Conservation (phyloP, 2,797 vertebrate genomes). For the Lagocephalus sceleratus region DNA sequence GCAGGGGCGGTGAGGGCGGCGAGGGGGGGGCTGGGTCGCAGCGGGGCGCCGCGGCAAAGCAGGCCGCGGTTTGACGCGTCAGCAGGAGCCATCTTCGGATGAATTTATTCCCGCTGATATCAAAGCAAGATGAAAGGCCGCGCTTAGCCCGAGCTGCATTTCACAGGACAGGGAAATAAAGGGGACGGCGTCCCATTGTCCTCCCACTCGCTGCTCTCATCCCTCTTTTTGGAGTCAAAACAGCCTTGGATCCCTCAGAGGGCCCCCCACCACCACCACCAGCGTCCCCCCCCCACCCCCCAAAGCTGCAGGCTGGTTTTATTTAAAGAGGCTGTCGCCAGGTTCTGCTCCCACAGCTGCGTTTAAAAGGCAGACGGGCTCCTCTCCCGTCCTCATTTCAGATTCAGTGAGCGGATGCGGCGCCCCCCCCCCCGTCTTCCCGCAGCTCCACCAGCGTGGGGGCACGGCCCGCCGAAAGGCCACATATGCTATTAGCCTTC, state of each 20-base stretch:
- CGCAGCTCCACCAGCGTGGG: slow-evolving; percentile 19
- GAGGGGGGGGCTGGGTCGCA: slow-evolving; percentile 6
- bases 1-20: slow-evolving; percentile 25
- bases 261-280: slow-evolving; percentile 32
- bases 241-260: slow-evolving; percentile 43
- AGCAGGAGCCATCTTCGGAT: slow-evolving; percentile 17
- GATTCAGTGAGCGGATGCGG: slow-evolving; percentile 30
- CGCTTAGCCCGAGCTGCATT: slow-evolving; percentile 1
- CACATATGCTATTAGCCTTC: slow-evolving; percentile 37
- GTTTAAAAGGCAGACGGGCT: slow-evolving; percentile 3
- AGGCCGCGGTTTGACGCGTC: slow-evolving; percentile 29
- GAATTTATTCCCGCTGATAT: slow-evolving; percentile 23
- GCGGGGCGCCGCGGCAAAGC: slow-evolving; percentile 20
- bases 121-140: slow-evolving; percentile 19
- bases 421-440: slow-evolving; percentile 3
- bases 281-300: slow-evolving; percentile 26
- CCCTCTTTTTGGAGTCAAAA: slow-evolving; percentile 49
- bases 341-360: too few relatives aligned
- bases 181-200: slow-evolving; percentile 9
- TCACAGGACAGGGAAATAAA: slow-evolving; percentile 9
- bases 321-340: slow-evolving; percentile 34
- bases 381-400: slow-evolving; percentile 29
- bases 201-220: slow-evolving; percentile 33
- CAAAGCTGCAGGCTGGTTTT: slow-evolving; percentile 43
- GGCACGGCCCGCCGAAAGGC: slow-evolving; percentile 17